phyloP scores from a whole-genome alignment of 2,888 invertebrate species.

The Ophion costatus region DNA sequence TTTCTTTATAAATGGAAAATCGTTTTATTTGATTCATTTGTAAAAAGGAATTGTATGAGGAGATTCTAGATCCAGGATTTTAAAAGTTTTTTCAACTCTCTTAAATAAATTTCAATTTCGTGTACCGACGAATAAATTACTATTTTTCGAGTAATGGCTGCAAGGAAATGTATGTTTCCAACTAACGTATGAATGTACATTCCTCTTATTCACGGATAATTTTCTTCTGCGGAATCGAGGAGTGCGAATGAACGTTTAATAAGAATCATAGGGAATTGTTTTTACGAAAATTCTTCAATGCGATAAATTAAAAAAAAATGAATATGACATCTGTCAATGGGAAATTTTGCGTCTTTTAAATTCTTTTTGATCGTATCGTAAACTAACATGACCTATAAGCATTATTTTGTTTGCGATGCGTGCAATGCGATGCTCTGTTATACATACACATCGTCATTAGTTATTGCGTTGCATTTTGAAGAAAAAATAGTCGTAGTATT shows the following conservation, averaged over 20 bases:
- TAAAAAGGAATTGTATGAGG: neutral
- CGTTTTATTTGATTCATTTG: no score
- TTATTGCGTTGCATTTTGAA: constrained; percentile 35
- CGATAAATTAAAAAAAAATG: constrained; percentile 42
- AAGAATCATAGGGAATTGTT: neutral
- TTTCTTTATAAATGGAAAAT: no score
- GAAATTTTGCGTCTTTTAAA: constrained; percentile 15
- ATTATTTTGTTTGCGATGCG: constrained; percentile 4
- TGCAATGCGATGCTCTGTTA: constrained; percentile 19
- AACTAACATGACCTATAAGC: constrained; percentile 11
- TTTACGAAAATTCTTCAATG: constrained; percentile 20
- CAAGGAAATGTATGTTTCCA: no score
- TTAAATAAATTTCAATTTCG: no score
- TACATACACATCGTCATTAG: constrained; percentile 23
- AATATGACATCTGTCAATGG: constrained; percentile 31
- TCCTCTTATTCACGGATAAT: neutral
- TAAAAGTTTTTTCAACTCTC: neutral
- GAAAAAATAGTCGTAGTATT: constrained; percentile 14
- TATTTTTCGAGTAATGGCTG: no score
- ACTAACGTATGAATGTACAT: no score
- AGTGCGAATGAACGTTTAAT: neutral
- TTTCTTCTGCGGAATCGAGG: neutral
- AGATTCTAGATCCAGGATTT: neutral
- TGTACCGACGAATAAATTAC: no score
- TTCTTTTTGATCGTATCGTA: constrained; percentile 7